Evolutionary conservation across 2,797 vertebrate genomes (phyloP), one percentile per base, ranked within the genome.

Genomic region (Alauda arvensis): DNA sequence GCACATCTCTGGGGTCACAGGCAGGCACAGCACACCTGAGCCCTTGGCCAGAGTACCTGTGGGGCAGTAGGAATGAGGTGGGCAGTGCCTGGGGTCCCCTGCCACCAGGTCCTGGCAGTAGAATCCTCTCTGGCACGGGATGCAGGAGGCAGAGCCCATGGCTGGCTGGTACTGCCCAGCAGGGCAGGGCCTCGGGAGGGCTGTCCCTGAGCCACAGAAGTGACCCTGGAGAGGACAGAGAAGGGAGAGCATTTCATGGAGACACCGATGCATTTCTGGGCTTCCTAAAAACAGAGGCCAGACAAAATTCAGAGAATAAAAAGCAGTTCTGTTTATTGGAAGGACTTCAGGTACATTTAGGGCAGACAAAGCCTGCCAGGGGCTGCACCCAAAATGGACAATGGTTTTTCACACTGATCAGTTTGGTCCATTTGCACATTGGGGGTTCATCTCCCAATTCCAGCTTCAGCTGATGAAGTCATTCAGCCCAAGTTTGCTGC

Each of bases 91-190:
- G 18, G 97, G 97, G 10, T 97, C 96, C 89, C 97, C 97, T 37
- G 97, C 91, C 53, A 98, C 95, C 28, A 96, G 95, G 78, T 98
- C 97, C 57, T 98, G 98, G 89, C 99, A 99, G 96, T 98, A 99
- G 94, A 97, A 99, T 28, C 99, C 98, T 53, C 98, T 96, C 37
- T 96, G 97, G 89, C 98, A 99, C 0, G 96, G 97, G 60, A 99
- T 85, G 81, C 98, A 99, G 92, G 84, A 91, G 2, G 97, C 96
- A 23, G 98, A 98, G 66, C 98, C 98, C 0, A 65, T 72, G 87
- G 98, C 98, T 1, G 98, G 98, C 93, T 99, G 99, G 94, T 98
- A 98, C 83, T 98, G 93, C 63, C 98, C 98, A 3, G 95, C 97
- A n/a, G 96, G 97, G 89, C 99, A 99, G 0, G 97, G 97, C 16